These are phyloP conservation scores for Luffia ferchaultella DNA, from an alignment of 2,888 invertebrate species.

Conservation along the genomic window DNA sequence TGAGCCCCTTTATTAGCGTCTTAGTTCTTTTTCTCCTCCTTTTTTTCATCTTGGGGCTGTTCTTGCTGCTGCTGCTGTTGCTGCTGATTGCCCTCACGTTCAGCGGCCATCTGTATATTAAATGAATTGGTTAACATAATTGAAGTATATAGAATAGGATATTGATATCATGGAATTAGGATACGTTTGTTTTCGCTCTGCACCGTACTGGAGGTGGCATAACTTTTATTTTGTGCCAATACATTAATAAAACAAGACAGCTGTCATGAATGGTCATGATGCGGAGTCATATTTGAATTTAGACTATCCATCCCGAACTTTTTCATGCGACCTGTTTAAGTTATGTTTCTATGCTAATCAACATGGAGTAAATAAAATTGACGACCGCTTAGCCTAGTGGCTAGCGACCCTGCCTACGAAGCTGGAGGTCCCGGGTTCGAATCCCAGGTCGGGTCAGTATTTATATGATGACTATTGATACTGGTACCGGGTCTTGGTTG, in stretches of 20 bases:
- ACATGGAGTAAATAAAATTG: too few relatives aligned
- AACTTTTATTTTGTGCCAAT: neutral
- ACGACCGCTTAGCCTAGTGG: too few relatives aligned
- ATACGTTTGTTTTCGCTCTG: neutral
- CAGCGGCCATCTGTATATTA: slow-evolving; percentile 47
- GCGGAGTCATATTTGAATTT: too few relatives aligned
- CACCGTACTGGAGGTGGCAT: neutral
- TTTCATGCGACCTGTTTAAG: too few relatives aligned
- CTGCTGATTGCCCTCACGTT: slow-evolving; percentile 40
- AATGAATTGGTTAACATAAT: neutral
- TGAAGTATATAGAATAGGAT: too few relatives aligned
- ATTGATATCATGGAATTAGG: neutral
- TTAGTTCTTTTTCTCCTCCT: slow-evolving; percentile 40
- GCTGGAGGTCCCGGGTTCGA: too few relatives aligned
- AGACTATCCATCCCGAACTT: too few relatives aligned
- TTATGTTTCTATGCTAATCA: too few relatives aligned
- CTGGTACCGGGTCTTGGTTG: too few relatives aligned
- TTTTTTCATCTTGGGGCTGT: slow-evolving; percentile 28
- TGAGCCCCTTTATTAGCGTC: neutral
- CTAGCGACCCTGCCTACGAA: too few relatives aligned
- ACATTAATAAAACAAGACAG: neutral
- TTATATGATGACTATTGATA: too few relatives aligned
- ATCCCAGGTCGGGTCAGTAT: too few relatives aligned
- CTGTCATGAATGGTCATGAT: neutral
- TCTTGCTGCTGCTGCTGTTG: slow-evolving; percentile 22